Evolutionary conservation across 2,888 invertebrate species (phyloP), one percentile per base, ranked within the genome.

Genomic region (Drosophila prolongata): DNA sequence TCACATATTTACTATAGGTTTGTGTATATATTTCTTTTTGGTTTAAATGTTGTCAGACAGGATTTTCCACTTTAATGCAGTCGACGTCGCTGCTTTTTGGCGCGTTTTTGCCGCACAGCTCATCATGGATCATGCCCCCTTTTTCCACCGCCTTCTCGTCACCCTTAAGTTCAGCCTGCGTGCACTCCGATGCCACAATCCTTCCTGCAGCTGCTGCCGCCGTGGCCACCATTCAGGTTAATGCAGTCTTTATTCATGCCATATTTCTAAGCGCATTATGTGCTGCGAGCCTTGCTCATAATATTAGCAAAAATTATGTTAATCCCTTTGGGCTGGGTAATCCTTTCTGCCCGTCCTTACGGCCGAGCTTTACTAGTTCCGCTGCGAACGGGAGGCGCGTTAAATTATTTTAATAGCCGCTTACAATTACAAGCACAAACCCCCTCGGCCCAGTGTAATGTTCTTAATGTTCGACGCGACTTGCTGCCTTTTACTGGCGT

Each of bases 21-120:
- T 49, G 34, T 59, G 14, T 42, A 40, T 59, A 47, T 59, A 49
- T 64, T 54, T 60, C 50, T 79, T 74, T 78, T 77, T 76, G 53
- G 81, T 72, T 75, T 85, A 69, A 84, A 89, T 87, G 90, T 77
- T 89, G 89, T 87, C 89, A 89, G 88, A 89, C 89, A 88, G 89
- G 89, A 90, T 90, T 89, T 90, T 88, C 90, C 77, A 85, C 89
- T 90, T 90, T 89, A 82, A 75, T 77, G 80, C 80, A 80, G 77
- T 78, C 77, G 76, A 46, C 74, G 70, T 43, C 57, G 76, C 69
- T 55, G 71, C 72, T 42, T 72, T 78, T 78, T 76, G 75, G 64
- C 76, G 75, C 73, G 68, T 65, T 81, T 84, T 71, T 71, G 66
- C 55, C 49, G 64, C 71, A 55, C 77, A 65, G 68, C 73, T 76